Percentiles rank a stretch among this genome's conserved stretches.
Conservation (phyloP, 2,888 invertebrate species). For the Taphrorychus bicolor region DNA sequence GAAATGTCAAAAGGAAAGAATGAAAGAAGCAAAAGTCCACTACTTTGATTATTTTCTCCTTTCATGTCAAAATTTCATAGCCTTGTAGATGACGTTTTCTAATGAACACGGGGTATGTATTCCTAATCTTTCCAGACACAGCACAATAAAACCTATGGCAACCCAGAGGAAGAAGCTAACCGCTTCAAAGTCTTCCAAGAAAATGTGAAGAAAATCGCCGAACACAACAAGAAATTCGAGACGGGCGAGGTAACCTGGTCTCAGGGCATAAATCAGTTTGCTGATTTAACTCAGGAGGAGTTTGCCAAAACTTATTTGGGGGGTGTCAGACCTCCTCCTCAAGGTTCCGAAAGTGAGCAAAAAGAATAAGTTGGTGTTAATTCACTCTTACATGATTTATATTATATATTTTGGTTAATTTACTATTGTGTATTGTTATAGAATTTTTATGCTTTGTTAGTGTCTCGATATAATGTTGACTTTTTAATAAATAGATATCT, state of each 20-base stretch:
- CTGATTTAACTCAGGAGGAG: conserved; percentile 41
- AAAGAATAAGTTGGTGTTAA: neutral
- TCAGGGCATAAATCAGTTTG: conserved; percentile 42
- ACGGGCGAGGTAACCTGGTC: conserved; percentile 40
- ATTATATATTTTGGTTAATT: neutral
- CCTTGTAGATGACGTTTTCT: neutral
- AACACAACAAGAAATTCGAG: conserved; percentile 44
- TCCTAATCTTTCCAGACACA: conserved; percentile 16
- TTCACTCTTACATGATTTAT: neutral
- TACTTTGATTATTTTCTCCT: too few species aligned
- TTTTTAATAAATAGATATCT: neutral
- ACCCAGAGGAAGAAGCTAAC: conserved; percentile 39
- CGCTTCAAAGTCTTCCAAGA: conserved; percentile 42
- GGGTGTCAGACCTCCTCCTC: neutral
- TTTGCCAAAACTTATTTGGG: conserved; percentile 23
- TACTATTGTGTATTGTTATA: neutral
- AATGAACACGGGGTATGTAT: too few species aligned
- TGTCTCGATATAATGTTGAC: neutral
- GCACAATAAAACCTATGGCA: conserved; percentile 37
- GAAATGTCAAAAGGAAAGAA: too few species aligned
- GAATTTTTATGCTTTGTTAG: too few species aligned
- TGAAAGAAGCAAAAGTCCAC: too few species aligned
- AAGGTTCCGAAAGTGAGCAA: neutral
- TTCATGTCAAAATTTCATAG: neutral
- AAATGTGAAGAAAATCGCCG: conserved; percentile 41